Evolutionary conservation across 2,888 invertebrate species (phyloP), one percentile per base, ranked within the genome.

Genomic region (Dascillus cervinus): DNA sequence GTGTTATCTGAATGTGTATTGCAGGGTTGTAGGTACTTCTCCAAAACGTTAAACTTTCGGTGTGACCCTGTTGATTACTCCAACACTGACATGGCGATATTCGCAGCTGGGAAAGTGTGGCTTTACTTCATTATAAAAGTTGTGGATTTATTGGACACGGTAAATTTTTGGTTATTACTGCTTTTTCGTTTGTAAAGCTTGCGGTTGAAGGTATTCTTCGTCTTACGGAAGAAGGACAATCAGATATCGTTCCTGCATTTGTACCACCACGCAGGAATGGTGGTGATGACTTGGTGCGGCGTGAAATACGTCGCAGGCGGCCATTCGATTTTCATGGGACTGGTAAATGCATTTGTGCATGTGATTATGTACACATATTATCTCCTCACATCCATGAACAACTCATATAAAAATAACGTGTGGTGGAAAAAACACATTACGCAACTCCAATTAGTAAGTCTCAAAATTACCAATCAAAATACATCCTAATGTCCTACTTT

Each of bases 351-450:
- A 0, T 82, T 88, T 58, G 85, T 94, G 34, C 94, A 94, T 64
- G 73, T 91, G 32, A 71, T 92, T 37, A 94, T 94, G 94, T 94
- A 94, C 65, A 72, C 77, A 0, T 94, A 94, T 64, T 94, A 94
- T 63, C 72, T 91, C 52, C 69, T 94, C 42, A 75, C 92, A 0
- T 90, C 89, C 1, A 71, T 92, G 37, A 94, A 94, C 3, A 91
- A 92, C 1, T 71, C 80, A 46, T 82, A 87, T 59, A 86, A 87
- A 60, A 89, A 89, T 57, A 89, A 84, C 57, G 66, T 94, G 11
- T 94, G 92, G 92, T 94, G 94, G 94, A 94, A 94, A 63, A 85
- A 77, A 52, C 86, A 94, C 61, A 75, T 94, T 52, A 94, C 94
- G 3, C 73, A 75, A 29, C 67, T 92, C 54, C 94, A 94, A 67